Conservation (phyloP, 1,140 invertebrate genomes). For the Leptopilina boulardi region DNA sequence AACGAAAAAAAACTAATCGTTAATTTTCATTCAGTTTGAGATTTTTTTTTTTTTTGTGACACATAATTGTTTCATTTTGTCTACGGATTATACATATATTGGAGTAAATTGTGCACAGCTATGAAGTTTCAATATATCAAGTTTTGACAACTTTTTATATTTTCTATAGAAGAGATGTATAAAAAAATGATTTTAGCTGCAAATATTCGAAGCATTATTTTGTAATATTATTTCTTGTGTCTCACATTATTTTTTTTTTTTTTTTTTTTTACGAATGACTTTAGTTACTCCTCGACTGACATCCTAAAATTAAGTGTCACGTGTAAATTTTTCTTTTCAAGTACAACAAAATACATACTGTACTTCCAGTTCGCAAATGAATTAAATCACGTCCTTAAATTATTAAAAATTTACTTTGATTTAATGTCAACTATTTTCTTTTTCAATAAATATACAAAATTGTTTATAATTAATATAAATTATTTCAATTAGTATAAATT, state of each 20-base stretch:
- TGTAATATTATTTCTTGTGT: background rate
- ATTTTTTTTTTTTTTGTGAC: conserved; percentile 1
- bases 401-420: too few relatives aligned
- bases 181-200: conserved; percentile 32
- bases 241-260: conserved; percentile 7
- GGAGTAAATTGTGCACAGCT: conserved; percentile 23
- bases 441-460: too few relatives aligned
- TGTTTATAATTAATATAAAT: too few relatives aligned
- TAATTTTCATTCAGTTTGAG: conserved; percentile 7
- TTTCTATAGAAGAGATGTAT: conserved; percentile 26
- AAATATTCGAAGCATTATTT: conserved; percentile 17
- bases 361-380: too few relatives aligned
- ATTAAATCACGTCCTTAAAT: too few relatives aligned
- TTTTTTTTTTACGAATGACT: conserved; percentile 20
- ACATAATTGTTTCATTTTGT: conserved; percentile 8
- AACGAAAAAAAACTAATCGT: background rate
- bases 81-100: conserved; percentile 10
- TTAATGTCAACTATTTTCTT: too few relatives aligned
- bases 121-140: background rate
- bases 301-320: background rate
- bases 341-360: too few relatives aligned
- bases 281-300: conserved; percentile 17
- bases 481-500: too few relatives aligned
- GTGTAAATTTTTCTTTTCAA: too few relatives aligned
- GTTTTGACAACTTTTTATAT: background rate